Conservation (phyloP, 2,797 vertebrate genomes). For the Chiropotes sagulatus region DNA sequence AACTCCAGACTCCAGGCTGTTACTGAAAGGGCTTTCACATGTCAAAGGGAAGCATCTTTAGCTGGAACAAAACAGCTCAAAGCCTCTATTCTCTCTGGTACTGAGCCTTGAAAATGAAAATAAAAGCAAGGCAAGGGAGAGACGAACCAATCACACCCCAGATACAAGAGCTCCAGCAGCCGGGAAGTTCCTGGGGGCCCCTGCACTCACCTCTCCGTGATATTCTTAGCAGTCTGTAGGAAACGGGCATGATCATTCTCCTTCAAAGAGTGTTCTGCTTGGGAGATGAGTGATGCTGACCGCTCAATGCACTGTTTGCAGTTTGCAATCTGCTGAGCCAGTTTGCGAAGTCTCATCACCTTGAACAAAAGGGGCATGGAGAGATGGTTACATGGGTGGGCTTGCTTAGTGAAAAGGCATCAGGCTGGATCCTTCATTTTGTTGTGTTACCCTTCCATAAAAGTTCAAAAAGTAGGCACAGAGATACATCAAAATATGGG, state of each 20-base stretch:
- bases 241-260: conserved; percentile 96
- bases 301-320: conserved; percentile 99
- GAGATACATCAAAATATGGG: not conserved
- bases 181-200: not conserved
- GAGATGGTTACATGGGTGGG: not conserved
- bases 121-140: not conserved
- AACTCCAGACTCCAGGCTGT: conserved; percentile 33
- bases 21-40: conserved; percentile 46
- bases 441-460: not conserved
- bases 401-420: not conserved
- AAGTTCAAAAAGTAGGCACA: not conserved
- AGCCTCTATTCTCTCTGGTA: not conserved
- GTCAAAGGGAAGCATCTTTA: conserved; percentile 48
- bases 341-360: conserved; percentile 94
- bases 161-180: not conserved
- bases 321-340: conserved; percentile 97
- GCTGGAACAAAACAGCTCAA: not conserved
- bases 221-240: conserved; percentile 97
- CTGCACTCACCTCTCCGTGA: conserved; percentile 94
- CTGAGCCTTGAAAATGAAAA: conserved; percentile 48
- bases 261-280: conserved; percentile 96
- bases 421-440: not conserved
- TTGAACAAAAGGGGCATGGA: conserved; percentile 79
- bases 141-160: not conserved
- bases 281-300: conserved; percentile 95